Conservation (phyloP, 2,888 invertebrate species). For the Anorthoa munda region DNA sequence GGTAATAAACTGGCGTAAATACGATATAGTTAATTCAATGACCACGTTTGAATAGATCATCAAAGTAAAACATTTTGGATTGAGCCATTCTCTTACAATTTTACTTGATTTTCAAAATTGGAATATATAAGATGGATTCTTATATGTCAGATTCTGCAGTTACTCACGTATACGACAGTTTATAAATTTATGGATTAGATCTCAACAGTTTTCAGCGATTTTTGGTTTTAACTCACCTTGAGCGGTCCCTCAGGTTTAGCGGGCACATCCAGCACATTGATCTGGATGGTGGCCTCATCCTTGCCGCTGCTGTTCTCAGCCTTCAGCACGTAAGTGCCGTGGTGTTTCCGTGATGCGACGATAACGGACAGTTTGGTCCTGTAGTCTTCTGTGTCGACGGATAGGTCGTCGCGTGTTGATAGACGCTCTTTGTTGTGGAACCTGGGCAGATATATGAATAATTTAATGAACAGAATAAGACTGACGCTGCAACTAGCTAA, state of each 20-base stretch:
- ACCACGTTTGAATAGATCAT: too few species aligned
- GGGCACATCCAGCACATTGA: slow-evolving; percentile 96
- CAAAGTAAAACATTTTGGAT: too few species aligned
- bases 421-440: slow-evolving; percentile 96
- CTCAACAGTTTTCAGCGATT: too few species aligned
- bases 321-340: slow-evolving; percentile 96
- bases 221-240: slow-evolving; percentile 87
- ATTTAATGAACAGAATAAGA: not conserved
- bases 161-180: too few species aligned
- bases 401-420: slow-evolving; percentile 92
- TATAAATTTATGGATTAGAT: too few species aligned
- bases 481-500: too few species aligned
- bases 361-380: slow-evolving; percentile 95
- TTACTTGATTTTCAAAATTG: too few species aligned
- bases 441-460: slow-evolving; percentile 69
- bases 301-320: slow-evolving; percentile 97
- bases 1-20: too few species aligned
- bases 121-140: too few species aligned
- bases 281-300: slow-evolving; percentile 96
- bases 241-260: slow-evolving; percentile 98
- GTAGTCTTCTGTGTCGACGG: slow-evolving; percentile 96
- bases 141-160: too few species aligned
- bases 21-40: too few species aligned
- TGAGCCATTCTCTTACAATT: too few species aligned
- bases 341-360: slow-evolving; percentile 94